Base-by-base conservation (phyloP, 2,888 invertebrate genomes). In the Napeogenes sylphis region DNA sequence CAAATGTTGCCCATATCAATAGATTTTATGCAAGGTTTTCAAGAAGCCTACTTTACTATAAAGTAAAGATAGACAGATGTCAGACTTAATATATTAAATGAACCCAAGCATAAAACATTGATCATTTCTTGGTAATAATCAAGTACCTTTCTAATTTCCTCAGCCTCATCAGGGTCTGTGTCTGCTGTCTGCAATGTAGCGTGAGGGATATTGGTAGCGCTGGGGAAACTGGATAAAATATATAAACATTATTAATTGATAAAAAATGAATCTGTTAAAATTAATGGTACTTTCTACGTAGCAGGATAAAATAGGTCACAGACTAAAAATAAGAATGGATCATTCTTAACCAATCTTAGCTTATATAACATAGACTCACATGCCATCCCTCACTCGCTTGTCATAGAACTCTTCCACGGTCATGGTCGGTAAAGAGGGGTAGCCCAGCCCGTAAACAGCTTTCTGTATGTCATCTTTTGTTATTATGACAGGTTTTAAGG, bases 351-450 rank as follows among this genome's bases (percentile, higher is more conserved):
- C 3, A 10, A 10, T 12, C 5, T 10, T 2, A 10, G 42, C 42
- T 42, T 42, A 10, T 10, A 45, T 21, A 21, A 21, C 21, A 30
- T 33, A 45, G 70, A 92, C 92, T 92, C 75, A 94, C 91, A 94
- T 91, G 73, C 97, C 97, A 53, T 95, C 95, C 61, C 91, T 87
- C 0, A 96, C 94, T 66, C 97, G 92, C 79, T 98, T 93, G 63
- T 98, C 96, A 81, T 98, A 99, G 90, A 98, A 98, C 87, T 99
- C 99, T 76, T 98, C 95, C 0, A 99, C 96, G 0, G 98, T 97
- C 92, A 98, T 92, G 2, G 96, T 93, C 2, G 99, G 98, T 61
- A 98, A 82, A 72, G 97, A 94, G 1, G 99, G 99, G 91, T 99
- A 99, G 0, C 99, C 99, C 46, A 95, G 92, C 0, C 99, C 99